These are phyloP conservation scores for Acrobeloides nanus DNA, from an alignment of 2,888 invertebrate genomes.

Conservation along the genomic window DNA sequence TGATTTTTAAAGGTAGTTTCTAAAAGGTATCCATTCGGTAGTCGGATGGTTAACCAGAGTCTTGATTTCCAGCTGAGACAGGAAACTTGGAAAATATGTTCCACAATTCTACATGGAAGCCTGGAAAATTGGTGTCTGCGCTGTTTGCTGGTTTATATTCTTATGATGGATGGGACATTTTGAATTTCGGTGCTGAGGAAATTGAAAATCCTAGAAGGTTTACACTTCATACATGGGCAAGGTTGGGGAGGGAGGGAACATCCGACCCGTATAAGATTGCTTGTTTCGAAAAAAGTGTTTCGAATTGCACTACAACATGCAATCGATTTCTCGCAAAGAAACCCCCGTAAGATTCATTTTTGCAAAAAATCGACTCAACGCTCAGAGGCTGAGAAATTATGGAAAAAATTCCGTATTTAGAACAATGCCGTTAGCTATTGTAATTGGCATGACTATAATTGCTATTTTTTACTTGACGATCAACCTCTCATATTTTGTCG, in stretches of 20 bases:
- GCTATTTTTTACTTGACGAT: conserved; percentile 37
- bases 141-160: conserved; percentile 38
- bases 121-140: conserved; percentile 33
- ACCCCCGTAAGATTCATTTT: no score
- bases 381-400: no score
- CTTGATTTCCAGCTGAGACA: conserved; percentile 9
- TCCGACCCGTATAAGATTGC: no score
- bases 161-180: conserved; percentile 42
- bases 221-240: no score
- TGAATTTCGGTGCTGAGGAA: conserved; percentile 46
- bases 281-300: no score
- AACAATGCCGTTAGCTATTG: conserved; percentile 44
- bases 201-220: no score
- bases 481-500: conserved; percentile 40
- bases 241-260: no score
- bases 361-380: no score
- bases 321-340: no score
- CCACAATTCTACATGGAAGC: conserved; percentile 1
- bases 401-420: conserved; percentile 19
- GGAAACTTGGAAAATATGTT: conserved; percentile 23
- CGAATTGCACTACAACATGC: no score
- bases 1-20: conserved; percentile 29
- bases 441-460: conserved; percentile 42
- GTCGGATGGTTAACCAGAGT: not conserved
- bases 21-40: conserved; percentile 11